phyloP scores from a whole-genome alignment of 2,888 invertebrate species.

The Pristionchus mayeri region DNA sequence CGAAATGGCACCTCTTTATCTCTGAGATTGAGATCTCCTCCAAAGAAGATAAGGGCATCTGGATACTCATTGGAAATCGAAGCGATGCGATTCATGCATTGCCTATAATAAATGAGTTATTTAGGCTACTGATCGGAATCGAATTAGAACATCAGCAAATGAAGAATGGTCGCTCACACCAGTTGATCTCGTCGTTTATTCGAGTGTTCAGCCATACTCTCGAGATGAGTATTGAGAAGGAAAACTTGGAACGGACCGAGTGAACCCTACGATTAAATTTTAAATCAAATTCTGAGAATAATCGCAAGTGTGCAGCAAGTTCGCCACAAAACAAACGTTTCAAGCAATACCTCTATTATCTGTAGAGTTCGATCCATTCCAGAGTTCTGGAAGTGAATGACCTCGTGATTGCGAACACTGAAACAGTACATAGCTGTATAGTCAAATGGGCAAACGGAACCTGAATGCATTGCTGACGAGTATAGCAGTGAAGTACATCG shows the following conservation, averaged over 20 bases:
- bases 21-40: constrained; percentile 81
- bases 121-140: not conserved
- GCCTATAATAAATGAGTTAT: not conserved
- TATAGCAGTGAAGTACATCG: constrained; percentile 76
- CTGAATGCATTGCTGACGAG: constrained; percentile 69
- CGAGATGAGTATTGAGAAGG: constrained; percentile 81
- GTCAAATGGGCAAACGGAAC: constrained; percentile 45
- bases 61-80: constrained; percentile 52
- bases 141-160: not conserved
- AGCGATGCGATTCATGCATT: not conserved
- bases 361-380: constrained; percentile 80
- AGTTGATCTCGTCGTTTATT: constrained; percentile 78
- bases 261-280: constrained; percentile 57
- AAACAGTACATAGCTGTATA: not conserved
- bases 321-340: too few species aligned
- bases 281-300: not conserved
- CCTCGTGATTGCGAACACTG: constrained; percentile 74
- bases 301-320: too few species aligned
- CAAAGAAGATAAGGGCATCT: constrained; percentile 79
- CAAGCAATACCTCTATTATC: constrained; percentile 78
- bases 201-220: constrained; percentile 80
- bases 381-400: constrained; percentile 78
- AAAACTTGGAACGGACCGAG: constrained; percentile 72
- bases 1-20: constrained; percentile 80
- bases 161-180: not conserved